These are phyloP conservation scores for Hermaeophaga mercurialis DNA, from an alignment of 2,888 invertebrate genomes.

Conservation along the genomic window DNA sequence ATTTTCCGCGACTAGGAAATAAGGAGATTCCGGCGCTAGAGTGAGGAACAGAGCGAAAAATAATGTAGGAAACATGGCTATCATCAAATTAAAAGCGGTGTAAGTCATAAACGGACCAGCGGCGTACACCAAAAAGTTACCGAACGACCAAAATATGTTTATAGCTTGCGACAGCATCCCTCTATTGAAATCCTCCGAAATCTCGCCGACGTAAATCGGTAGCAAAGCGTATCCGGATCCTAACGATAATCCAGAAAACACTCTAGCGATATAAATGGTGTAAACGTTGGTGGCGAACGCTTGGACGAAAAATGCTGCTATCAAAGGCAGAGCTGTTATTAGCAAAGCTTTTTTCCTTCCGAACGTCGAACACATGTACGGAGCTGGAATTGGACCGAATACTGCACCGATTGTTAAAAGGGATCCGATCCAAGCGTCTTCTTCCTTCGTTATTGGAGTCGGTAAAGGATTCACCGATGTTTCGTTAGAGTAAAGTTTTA, in stretches of 20 bases:
- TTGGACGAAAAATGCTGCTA: slow-evolving; percentile 36
- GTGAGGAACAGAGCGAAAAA: slow-evolving; percentile 71
- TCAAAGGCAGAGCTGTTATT: slow-evolving; percentile 50
- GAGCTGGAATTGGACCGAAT: slow-evolving; percentile 70
- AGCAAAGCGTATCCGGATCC: slow-evolving; percentile 74
- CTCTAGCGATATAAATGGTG: slow-evolving; percentile 52
- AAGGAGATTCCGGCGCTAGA: slow-evolving; percentile 69
- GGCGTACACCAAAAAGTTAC: slow-evolving; percentile 69
- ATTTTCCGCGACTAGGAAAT: slow-evolving; percentile 66
- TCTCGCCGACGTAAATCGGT: slow-evolving; percentile 86
- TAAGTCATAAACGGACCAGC: slow-evolving; percentile 75
- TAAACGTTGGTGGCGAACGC: slow-evolving; percentile 37
- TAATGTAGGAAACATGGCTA: slow-evolving; percentile 54
- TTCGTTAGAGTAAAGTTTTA: slow-evolving; percentile 42
- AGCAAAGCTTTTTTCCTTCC: slow-evolving; percentile 72
- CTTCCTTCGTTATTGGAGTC: slow-evolving; percentile 46
- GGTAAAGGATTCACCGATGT: slow-evolving; percentile 49
- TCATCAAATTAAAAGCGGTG: slow-evolving; percentile 62
- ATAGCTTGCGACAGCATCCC: slow-evolving; percentile 72
- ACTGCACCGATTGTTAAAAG: slow-evolving; percentile 58
- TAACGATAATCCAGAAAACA: slow-evolving; percentile 67
- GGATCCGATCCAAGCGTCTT: slow-evolving; percentile 62
- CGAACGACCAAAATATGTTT: slow-evolving; percentile 71
- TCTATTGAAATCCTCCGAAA: slow-evolving; percentile 74
- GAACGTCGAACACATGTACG: slow-evolving; percentile 65